Percentiles rank a stretch among this genome's conserved stretches.
Conservation (phyloP, 2,113 vertebrate genomes). For the Circaetus cinerascens region DNA sequence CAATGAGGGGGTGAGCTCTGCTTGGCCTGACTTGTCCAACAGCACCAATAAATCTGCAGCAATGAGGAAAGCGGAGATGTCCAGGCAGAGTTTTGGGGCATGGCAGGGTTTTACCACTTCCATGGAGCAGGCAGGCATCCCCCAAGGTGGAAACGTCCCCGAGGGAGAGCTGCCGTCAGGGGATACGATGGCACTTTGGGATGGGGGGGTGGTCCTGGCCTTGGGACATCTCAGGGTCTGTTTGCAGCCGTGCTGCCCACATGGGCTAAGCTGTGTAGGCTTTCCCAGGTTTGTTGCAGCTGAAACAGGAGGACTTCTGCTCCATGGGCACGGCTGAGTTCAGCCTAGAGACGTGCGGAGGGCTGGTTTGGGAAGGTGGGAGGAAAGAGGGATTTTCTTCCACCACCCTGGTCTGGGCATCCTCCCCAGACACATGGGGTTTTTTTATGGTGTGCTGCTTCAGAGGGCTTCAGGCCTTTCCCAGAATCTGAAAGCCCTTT, state of each 20-base stretch:
- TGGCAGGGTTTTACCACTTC: neutral
- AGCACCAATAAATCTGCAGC: neutral
- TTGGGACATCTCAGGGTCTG: neutral
- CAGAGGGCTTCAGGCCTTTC: neutral
- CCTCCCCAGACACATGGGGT: accelerated
- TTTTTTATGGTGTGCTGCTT: neutral
- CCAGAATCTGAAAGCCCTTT: neutral
- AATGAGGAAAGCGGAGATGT: neutral
- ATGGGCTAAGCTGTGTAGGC: neutral
- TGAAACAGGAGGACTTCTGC: neutral
- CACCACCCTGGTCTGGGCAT: neutral
- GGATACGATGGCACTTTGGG: neutral
- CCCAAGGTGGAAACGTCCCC: too few relatives aligned
- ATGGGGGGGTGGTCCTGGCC: neutral
- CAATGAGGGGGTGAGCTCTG: neutral
- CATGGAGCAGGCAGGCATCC: too few relatives aligned
- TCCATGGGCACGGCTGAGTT: neutral
- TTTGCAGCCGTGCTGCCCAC: neutral
- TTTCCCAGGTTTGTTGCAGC: neutral
- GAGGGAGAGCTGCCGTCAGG: neutral
- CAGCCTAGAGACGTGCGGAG: neutral
- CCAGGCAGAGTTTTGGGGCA: neutral
- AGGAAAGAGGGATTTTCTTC: neutral
- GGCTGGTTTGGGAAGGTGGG: neutral
- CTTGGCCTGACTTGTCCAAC: neutral